phyloP scores from a whole-genome alignment of 2,797 vertebrate species.

The Ibycter americanus region DNA sequence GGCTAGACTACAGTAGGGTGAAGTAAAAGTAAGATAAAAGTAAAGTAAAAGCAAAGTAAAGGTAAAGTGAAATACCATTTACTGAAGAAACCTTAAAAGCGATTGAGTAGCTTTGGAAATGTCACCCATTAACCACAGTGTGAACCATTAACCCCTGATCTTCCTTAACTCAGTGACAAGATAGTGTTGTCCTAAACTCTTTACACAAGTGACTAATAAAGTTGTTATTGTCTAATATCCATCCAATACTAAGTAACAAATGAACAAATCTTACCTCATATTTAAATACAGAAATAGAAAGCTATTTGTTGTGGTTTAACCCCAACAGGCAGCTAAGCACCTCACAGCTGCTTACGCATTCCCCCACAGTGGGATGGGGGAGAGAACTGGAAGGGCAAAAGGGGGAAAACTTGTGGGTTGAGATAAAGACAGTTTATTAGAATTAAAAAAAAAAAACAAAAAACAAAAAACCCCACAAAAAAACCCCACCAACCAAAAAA shows the following conservation, averaged over 20 bases:
- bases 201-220: not conserved
- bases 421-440: not conserved
- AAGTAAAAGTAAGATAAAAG: not conserved
- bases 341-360: too few relatives aligned
- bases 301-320: not conserved
- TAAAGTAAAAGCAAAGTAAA: not conserved
- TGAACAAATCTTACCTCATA: not conserved
- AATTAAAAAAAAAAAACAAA: not conserved
- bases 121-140: not conserved
- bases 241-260: not conserved
- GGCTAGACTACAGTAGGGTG: not conserved
- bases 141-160: not conserved
- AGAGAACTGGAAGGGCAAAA: not conserved
- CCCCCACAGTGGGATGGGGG: too few relatives aligned
- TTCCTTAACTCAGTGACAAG: not conserved
- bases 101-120: not conserved
- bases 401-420: not conserved
- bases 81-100: not conserved
- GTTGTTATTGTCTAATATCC: not conserved
- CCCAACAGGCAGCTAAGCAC: too few relatives aligned
- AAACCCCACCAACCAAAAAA: too few relatives aligned
- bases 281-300: not conserved
- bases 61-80: not conserved
- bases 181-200: not conserved
- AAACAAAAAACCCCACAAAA: not conserved